Percentiles rank a stretch among this genome's conserved stretches.
phyloP scores from a whole-genome alignment of 2,888 invertebrate species.

The Sarcophaga variegata region DNA sequence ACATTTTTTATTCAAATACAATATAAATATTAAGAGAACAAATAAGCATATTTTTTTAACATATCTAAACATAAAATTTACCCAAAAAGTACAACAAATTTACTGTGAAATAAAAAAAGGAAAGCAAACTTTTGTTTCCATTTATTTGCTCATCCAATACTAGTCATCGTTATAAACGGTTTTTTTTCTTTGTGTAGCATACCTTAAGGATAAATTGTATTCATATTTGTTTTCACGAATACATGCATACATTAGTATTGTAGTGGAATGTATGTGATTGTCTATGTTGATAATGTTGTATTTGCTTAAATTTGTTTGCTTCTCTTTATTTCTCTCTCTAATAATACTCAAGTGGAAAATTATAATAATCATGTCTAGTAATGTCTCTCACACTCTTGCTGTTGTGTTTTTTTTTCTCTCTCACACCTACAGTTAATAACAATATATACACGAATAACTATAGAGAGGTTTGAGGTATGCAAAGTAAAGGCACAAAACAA shows the following conservation, averaged over 20 bases:
- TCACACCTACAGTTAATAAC: not conserved
- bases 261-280: not conserved
- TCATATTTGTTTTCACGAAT: not conserved
- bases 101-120: not conserved
- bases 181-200: not conserved
- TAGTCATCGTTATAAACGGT: slow-evolving; percentile 21
- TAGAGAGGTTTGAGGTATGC: too few relatives aligned
- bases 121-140: slow-evolving; percentile 29
- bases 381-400: slow-evolving; percentile 9
- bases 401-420: not conserved
- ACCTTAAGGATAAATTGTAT: not conserved
- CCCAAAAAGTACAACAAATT: not conserved
- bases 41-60: too few relatives aligned
- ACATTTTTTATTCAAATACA: too few relatives aligned
- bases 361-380: slow-evolving; percentile 51
- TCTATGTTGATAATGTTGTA: slow-evolving; percentile 14
- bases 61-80: too few relatives aligned
- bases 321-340: slow-evolving; percentile 3
- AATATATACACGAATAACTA: not conserved
- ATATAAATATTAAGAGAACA: too few relatives aligned
- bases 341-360: slow-evolving; percentile 53
- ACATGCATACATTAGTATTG: not conserved
- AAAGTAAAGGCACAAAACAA: too few relatives aligned
- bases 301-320: slow-evolving; percentile 15
- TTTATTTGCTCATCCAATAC: slow-evolving; percentile 46